Conservation (phyloP, 2,888 invertebrate species). For the Pseudolycoriella hygida region DNA sequence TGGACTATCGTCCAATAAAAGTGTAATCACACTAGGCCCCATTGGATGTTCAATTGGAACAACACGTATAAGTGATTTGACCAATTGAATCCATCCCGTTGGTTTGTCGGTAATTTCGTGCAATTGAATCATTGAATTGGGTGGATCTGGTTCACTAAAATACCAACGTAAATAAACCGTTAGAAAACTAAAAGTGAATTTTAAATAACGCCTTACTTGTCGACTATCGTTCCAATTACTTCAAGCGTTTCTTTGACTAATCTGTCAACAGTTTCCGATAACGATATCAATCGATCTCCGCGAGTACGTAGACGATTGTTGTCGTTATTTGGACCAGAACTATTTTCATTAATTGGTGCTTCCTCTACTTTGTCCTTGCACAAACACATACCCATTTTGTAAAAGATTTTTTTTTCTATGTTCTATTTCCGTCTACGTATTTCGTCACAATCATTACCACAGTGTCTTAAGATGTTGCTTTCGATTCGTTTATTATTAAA, state of each 20-base stretch:
- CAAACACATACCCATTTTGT: constrained; percentile 56
- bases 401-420: no score
- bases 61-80: constrained; percentile 47
- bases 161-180: background rate
- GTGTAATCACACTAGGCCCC: constrained; percentile 77
- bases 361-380: constrained; percentile 47
- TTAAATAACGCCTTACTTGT: constrained; percentile 42
- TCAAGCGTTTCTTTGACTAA: constrained; percentile 65
- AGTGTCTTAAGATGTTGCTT: no score
- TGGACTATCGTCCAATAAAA: constrained; percentile 81
- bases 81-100: constrained; percentile 79
- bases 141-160: constrained; percentile 70
- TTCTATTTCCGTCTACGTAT: no score
- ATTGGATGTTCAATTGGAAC: constrained; percentile 66
- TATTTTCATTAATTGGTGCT: constrained; percentile 28
- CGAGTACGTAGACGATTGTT: constrained; percentile 4
- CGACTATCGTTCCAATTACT: constrained; percentile 65
- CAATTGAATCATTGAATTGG: constrained; percentile 62
- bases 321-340: background rate
- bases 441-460: no score
- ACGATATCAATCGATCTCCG: constrained; percentile 8
- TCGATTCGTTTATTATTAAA: no score
- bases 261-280: constrained; percentile 41
- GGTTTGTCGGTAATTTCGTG: constrained; percentile 78
- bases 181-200: constrained; percentile 15